phyloP scores from a whole-genome alignment of 2,797 vertebrate species.

The Pelodytes ibericus region DNA sequence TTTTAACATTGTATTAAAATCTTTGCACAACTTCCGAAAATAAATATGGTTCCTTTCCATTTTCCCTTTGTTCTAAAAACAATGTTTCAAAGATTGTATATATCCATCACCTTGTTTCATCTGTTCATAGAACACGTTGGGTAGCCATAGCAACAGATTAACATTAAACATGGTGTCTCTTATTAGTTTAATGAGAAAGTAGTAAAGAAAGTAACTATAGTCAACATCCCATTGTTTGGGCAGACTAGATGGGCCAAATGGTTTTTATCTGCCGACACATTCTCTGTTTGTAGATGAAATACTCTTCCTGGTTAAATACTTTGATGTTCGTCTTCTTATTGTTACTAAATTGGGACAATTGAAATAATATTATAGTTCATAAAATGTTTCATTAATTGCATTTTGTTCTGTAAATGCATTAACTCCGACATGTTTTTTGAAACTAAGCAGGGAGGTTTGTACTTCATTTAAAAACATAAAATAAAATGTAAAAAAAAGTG shows the following conservation, averaged over 20 bases:
- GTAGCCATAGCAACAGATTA: background rate
- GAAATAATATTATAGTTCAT: background rate
- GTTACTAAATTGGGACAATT: constrained; percentile 23
- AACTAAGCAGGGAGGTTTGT: constrained; percentile 37
- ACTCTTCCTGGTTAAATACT: too few species aligned
- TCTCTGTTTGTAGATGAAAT: too few species aligned
- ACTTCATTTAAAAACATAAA: constrained; percentile 35
- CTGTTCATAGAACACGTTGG: background rate
- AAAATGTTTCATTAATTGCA: constrained; percentile 26
- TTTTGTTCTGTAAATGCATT: constrained; percentile 9
- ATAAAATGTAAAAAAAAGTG: constrained; percentile 20
- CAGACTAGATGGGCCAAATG: too few species aligned
- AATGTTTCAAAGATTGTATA: too few species aligned
- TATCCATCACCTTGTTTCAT: background rate
- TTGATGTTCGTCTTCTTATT: too few species aligned
- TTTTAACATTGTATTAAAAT: too few species aligned
- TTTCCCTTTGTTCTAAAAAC: too few species aligned
- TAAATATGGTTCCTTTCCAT: too few species aligned
- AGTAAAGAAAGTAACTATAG: too few species aligned
- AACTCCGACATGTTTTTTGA: constrained; percentile 35
- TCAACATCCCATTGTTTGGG: too few species aligned
- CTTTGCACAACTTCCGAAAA: too few species aligned
- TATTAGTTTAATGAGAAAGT: background rate
- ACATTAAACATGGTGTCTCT: background rate
- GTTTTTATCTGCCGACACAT: too few species aligned